Base-by-base conservation (phyloP, 2,888 invertebrate genomes). In the Oegoconia quadripuncta region DNA sequence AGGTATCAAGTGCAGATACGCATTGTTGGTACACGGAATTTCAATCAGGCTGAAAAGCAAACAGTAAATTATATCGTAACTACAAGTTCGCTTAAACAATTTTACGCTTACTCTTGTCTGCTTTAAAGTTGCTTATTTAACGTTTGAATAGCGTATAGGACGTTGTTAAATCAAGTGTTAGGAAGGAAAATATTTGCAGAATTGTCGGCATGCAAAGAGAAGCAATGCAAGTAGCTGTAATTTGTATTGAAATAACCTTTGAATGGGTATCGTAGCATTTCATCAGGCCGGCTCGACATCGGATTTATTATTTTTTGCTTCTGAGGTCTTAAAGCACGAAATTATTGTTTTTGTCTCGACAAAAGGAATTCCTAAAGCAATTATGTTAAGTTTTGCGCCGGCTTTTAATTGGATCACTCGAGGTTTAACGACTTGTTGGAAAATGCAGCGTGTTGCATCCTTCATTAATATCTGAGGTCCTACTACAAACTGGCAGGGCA, bases 301-400 rank as follows among this genome's bases (percentile, higher is more conserved):
- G 60, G 83, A 84, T 86, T 84, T 86, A 83, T 87, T 83, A 83
- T 87, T 84, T 84, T 83, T 84, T 82, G 74, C 79, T 60, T 58
- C 60, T 69, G 59, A 64, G 64, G 75, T 74, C 74, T 83, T 81
- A 76, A 83, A 80, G 79, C 71, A 77, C 79, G 64, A 74, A 86
- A 87, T 87, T 83, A 87, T 87, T 86, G 86, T 87, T 84, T 87
- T 87, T 87, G 79, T 83, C 79, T 76, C 73, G 68, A 67, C 76
- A 64, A 56, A 63, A 64, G 84, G 84, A 77, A 87, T 87, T 84
- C 80, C 81, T 71, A 73, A 79, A 73, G 83, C 79, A 86, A 87
- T 87, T 86, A 84, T 67, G 64, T 81, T 80, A 78, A 80, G 78
- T 77, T 78, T 76, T 67, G 73, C 75, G 71, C 55, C 67, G 70